These are phyloP conservation scores for Vireo griseus DNA, from an alignment of 2,797 vertebrate genomes.

Conservation along the genomic window DNA sequence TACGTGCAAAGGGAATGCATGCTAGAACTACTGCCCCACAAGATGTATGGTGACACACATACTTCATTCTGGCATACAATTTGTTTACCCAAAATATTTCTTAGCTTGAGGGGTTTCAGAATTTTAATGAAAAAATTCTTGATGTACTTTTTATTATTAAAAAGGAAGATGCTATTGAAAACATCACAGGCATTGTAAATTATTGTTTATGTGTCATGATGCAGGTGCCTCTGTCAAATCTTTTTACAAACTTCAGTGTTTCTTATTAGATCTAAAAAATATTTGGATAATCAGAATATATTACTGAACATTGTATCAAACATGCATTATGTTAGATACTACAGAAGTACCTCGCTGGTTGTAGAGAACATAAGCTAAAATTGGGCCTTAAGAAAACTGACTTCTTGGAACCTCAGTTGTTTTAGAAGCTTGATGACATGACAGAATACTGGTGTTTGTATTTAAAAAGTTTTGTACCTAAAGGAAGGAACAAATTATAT, in stretches of 20 bases:
- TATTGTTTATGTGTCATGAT: slow-evolving; percentile 32
- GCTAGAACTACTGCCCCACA: not conserved
- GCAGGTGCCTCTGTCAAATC: slow-evolving; percentile 13
- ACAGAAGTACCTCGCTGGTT: not conserved
- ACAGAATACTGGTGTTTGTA: not conserved
- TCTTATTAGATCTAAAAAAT: not conserved
- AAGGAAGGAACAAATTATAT: not conserved
- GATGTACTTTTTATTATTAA: slow-evolving; percentile 48
- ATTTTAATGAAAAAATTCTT: slow-evolving; percentile 50
- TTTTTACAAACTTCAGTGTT: not conserved
- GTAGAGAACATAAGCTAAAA: not conserved
- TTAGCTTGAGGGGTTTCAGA: slow-evolving; percentile 36
- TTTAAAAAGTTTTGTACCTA: not conserved
- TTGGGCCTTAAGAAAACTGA: not conserved
- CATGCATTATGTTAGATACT: not conserved
- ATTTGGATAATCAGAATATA: slow-evolving; percentile 31
- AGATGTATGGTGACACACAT: not conserved
- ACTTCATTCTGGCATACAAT: not conserved
- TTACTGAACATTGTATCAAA: not conserved
- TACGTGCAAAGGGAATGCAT: not conserved
- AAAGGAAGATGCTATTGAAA: not conserved
- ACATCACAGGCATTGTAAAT: slow-evolving; percentile 48
- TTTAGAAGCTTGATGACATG: not conserved
- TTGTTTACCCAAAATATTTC: slow-evolving; percentile 30
- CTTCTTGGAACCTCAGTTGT: not conserved